Evolutionary conservation across 1,140 invertebrate genomes (phyloP), one percentile per base, ranked within the genome.

Genomic region (Drosophila serrata): DNA sequence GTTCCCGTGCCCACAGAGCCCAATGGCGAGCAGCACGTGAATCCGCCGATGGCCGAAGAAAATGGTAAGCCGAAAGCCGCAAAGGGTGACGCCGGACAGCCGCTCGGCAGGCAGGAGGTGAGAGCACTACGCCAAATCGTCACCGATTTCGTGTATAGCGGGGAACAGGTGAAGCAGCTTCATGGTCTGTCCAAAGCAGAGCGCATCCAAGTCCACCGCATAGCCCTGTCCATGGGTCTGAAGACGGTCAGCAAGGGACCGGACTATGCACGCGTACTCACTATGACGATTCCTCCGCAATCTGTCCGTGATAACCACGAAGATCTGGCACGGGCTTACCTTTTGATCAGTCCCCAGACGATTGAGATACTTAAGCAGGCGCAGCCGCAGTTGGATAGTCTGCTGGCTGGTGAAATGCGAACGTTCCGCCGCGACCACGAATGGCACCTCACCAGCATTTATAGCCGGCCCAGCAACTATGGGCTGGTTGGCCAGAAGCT

Each of bases 161-260:
- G 56, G 9, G 60, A 79, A 6, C 12, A 7, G 2, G 48, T 67
- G 40, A 27, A 42, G 3, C 45, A 81, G 11, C n/a, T 92, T 0
- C n/a, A 4, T 0, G 62, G 67, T 0, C 40, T 92, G 0, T 53
- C 55, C 11, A 82, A 79, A 11, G 13, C 13, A 6, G 51, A 82
- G 17, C 81, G 90, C n/a, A 75, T 58, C 31, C 76, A 79, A 31
- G 39, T 92, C 6, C 87, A 91, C 42, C 37, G 51, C 4, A 75
- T 75, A 53, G 87, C 91, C n/a, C 60, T 72, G 3, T 11, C 39
- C 0, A 19, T 72, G n/a, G 81, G 84, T 6, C 46, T 92, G 2
- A 82, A 78, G 56, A 73, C 84, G 9, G 37, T 48, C 27, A 92
- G 90, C 35, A 75, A 73, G 60, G 82, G 79, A 1, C n/a, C 33